Base-by-base conservation (phyloP, 2,113 vertebrate genomes). In the Bagarius yarrelli region DNA sequence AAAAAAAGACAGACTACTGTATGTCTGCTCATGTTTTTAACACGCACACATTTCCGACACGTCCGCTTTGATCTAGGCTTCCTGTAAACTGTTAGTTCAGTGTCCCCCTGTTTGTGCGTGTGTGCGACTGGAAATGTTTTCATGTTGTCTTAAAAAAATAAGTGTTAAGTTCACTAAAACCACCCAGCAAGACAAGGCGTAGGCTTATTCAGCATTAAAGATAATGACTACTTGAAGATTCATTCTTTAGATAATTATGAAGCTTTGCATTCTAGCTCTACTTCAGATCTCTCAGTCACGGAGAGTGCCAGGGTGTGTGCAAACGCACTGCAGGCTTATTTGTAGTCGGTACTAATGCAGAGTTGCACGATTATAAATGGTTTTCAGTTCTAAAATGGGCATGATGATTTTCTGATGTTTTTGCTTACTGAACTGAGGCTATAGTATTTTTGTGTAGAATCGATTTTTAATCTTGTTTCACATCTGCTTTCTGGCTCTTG, bases 1-100 rank as follows among this genome's bases (percentile, higher is more conserved):
- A 16, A 47, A 61, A 81, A 85, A 76, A 85, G 74, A n/a, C 52
- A 83, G 47, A 64, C 32, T 79, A 60, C 52, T 63, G 44, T 8
- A 8, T 8, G 44, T 50, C 8, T 40, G 14, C 21, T 18, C 32
- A 6, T 4, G 78, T 60, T 64, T 64, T 27, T 60, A 1, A 60
- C 13, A 25, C 19, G 8, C 73, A 67, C 63, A 40, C 66, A 67
- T 23, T 44, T 74, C 44, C 76, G 56, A 1, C n/a, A 13, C 75
- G 79, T 34, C 71, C 36, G 23, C 27, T 75, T 60, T 70, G 47
- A 76, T 79, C 40, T 73, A 27, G 9, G 25, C 56, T 80, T 67
- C 23, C 11, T 23, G 34, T 74, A 70, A 81, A 73, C 50, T 21
- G 40, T 73, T 32, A 23, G 44, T 47, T 6, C 44, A 11, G 44